Percentiles rank a stretch among this genome's conserved stretches.
Conservation (phyloP, 2,888 invertebrate species). For the Metallyticus violacea region DNA sequence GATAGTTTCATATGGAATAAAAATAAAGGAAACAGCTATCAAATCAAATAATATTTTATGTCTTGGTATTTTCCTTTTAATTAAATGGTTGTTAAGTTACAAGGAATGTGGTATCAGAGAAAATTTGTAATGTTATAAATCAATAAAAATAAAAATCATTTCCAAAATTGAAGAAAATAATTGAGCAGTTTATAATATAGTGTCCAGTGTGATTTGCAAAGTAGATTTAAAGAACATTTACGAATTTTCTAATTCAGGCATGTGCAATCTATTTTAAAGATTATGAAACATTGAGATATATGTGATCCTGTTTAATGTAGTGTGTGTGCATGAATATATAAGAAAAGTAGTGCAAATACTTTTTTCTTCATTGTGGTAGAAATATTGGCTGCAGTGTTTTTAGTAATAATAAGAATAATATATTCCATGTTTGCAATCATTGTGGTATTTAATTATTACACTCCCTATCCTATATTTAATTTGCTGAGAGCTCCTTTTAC, state of each 20-base stretch:
- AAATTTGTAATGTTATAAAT: neutral
- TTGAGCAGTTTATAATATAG: neutral
- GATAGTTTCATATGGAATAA: neutral
- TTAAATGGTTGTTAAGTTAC: neutral
- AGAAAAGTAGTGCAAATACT: neutral
- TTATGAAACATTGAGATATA: neutral
- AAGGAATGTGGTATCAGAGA: neutral
- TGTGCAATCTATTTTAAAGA: conserved; percentile 17
- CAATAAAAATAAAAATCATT: neutral
- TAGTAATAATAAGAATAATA: neutral
- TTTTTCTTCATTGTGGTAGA: neutral
- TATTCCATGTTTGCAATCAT: neutral
- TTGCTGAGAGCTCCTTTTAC: too few species aligned
- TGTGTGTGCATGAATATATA: neutral
- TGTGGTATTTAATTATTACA: neutral
- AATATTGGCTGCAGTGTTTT: neutral
- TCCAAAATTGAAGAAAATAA: neutral
- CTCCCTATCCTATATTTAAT: too few species aligned
- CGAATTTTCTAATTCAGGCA: neutral
- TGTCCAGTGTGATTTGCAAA: neutral
- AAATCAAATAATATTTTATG: too few species aligned
- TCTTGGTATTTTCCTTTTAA: neutral
- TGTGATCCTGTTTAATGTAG: conserved; percentile 17
- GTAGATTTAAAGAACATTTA: neutral
- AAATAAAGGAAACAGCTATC: neutral